phyloP scores from a whole-genome alignment of 2,113 vertebrate genomes.

The Gnathonemus echidnorhynchus region DNA sequence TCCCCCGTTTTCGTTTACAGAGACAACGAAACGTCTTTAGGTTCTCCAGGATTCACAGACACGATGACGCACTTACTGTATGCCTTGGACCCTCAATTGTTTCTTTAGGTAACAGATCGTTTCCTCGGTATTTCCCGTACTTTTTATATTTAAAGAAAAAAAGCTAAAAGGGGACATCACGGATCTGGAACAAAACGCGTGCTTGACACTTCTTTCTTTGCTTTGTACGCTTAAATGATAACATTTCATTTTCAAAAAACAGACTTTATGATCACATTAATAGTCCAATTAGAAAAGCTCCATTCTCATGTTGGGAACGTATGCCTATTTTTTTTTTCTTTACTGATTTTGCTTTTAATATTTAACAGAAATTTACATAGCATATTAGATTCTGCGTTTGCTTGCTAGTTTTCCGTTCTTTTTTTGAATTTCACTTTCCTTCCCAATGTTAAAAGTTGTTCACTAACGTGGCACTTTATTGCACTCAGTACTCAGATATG shows the following conservation, averaged over 20 bases:
- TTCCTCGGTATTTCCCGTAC: constrained; percentile 50
- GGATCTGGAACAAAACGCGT: constrained; percentile 46
- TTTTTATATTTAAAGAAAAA: constrained; percentile 34
- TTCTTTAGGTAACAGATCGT: constrained; percentile 59
- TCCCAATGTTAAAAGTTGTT: not conserved
- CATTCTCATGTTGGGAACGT: not conserved
- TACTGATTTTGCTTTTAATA: not conserved
- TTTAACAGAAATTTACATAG: not conserved
- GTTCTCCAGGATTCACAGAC: constrained; percentile 30
- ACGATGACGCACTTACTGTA: constrained; percentile 35
- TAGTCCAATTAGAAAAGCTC: not conserved
- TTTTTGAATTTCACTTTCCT: not conserved
- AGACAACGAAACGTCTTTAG: not conserved
- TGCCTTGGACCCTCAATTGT: constrained; percentile 46
- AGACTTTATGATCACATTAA: not conserved
- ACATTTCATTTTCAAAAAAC: not conserved
- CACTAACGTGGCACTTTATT: not conserved
- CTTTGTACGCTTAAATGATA: not conserved
- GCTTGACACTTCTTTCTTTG: not conserved
- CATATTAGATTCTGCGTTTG: not conserved
- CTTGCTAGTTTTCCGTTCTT: not conserved
- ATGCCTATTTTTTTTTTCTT: not conserved
- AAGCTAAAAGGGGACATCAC: constrained; percentile 45
- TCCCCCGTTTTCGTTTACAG: constrained; percentile 16
- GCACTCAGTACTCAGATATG: not conserved